Base-by-base conservation (phyloP, 2,888 invertebrate genomes). In the Apamea anceps region DNA sequence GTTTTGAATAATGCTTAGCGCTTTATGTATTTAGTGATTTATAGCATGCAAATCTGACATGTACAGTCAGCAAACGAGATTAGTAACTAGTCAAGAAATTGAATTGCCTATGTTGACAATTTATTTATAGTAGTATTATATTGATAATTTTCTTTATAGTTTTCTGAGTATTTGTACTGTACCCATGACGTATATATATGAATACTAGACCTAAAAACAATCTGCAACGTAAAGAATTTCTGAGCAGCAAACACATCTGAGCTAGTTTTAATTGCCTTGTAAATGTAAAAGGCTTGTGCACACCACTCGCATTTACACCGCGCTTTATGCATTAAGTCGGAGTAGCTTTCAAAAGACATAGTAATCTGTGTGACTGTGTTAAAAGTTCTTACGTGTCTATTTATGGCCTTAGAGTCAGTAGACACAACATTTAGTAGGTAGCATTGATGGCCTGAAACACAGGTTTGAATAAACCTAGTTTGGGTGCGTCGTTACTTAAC, bases 191-290 rank as follows among this genome's bases (percentile, higher is more conserved):
- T 12, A 10, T 57, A 4, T 57, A 57, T 57, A 57, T 57, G 25
- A 10, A 10, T 25, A 10, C 10, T 25, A 13, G 28, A 62, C 15
- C 7, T 15, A 42, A 42, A 62, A 62, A 15, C 62, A 6, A 62
- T 7, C 28, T 28, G 7, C 10, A 67, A 45, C 28, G 25, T 42
- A 81, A 45, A 21, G 1, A n/a, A 82, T 71, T 54, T 76, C 54
- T 76, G 62, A 72, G 76, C 32, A 72, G 78, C 32, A 25, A 28
- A 67, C 66, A 67, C 68, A 68, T 78, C 42, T 15, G 15, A 45
- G 60, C 70, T 79, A 54, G 70, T 84, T 70, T 83, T 82, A 82
- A 82, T 73, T 83, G 77, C 72, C 83, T 81, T 72, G 77, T 82
- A 63, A 83, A 77, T 81, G 51, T 78, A 62, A 60, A 77, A 84